Evolutionary conservation across 2,888 invertebrate species (phyloP).

Genomic region (Biston stratarius): DNA sequence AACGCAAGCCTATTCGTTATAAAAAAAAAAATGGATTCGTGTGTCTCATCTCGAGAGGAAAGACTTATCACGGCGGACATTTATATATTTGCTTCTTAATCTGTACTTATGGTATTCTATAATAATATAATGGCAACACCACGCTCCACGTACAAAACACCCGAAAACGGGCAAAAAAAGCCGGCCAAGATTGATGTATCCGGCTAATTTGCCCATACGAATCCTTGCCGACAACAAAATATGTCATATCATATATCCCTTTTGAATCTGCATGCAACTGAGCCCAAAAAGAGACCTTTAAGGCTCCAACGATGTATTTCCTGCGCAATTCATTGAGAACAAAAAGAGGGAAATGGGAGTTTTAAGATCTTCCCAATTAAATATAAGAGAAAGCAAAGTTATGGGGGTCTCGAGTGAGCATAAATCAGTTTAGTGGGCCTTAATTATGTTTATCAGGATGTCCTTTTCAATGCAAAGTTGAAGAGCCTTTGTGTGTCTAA

Average conservation of each 20-base stretch:
- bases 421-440: slow-evolving; percentile 71
- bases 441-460: slow-evolving; percentile 74
- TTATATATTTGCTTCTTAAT: too few relatives aligned
- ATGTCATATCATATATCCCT: slow-evolving; percentile 81
- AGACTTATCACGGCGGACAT: too few relatives aligned
- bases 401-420: slow-evolving; percentile 73
- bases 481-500: slow-evolving; percentile 58
- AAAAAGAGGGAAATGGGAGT: slow-evolving; percentile 72
- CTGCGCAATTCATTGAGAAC: slow-evolving; percentile 69
- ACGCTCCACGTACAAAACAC: slow-evolving; percentile 20
- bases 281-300: slow-evolving; percentile 74
- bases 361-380: slow-evolving; percentile 77
- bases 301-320: slow-evolving; percentile 74
- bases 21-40: too few relatives aligned
- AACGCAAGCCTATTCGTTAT: too few relatives aligned
- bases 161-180: slow-evolving; percentile 47
- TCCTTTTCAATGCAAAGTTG: slow-evolving; percentile 58
- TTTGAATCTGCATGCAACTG: slow-evolving; percentile 67
- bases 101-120: background rate
- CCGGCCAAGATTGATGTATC: slow-evolving; percentile 79
- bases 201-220: slow-evolving; percentile 82
- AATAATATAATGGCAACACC: slow-evolving; percentile 23
- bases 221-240: slow-evolving; percentile 73
- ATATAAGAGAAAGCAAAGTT: slow-evolving; percentile 71
- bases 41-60: too few relatives aligned